These are phyloP conservation scores for Falco peregrinus DNA, from an alignment of 2,797 vertebrate species.

Conservation along the genomic window DNA sequence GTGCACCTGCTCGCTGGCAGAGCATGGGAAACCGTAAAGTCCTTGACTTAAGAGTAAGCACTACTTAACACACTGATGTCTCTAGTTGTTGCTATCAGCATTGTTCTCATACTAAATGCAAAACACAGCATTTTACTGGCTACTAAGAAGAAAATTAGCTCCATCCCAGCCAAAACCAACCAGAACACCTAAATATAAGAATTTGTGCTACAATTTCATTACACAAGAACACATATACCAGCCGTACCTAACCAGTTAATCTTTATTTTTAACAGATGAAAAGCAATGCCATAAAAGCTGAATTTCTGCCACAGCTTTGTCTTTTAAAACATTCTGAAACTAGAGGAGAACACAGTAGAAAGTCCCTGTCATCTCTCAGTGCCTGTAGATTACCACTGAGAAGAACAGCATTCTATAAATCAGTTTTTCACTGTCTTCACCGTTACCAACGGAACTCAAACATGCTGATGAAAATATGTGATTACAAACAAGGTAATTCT, in stretches of 20 bases:
- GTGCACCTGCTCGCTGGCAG: too few species aligned
- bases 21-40: too few species aligned
- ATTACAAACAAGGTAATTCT: neutral
- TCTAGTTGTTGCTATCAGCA: too few species aligned
- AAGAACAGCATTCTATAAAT: neutral
- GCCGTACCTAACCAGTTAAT: neutral
- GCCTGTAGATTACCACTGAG: neutral
- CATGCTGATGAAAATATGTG: rapidly evolving
- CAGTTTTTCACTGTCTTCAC: neutral
- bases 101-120: too few species aligned
- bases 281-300: neutral
- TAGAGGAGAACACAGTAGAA: neutral
- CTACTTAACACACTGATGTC: too few species aligned
- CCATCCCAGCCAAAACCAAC: too few species aligned
- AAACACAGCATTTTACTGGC: too few species aligned
- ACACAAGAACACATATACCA: neutral
- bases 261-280: neutral
- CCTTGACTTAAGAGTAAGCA: too few species aligned
- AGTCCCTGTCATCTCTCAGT: neutral
- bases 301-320: neutral
- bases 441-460: neutral
- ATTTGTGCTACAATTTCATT: neutral
- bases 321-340: neutral
- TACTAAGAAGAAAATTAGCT: too few species aligned
- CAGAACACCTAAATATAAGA: neutral